Base-by-base conservation (phyloP, 2,113 vertebrate species). In the Phalacrocorax brasilianus region DNA sequence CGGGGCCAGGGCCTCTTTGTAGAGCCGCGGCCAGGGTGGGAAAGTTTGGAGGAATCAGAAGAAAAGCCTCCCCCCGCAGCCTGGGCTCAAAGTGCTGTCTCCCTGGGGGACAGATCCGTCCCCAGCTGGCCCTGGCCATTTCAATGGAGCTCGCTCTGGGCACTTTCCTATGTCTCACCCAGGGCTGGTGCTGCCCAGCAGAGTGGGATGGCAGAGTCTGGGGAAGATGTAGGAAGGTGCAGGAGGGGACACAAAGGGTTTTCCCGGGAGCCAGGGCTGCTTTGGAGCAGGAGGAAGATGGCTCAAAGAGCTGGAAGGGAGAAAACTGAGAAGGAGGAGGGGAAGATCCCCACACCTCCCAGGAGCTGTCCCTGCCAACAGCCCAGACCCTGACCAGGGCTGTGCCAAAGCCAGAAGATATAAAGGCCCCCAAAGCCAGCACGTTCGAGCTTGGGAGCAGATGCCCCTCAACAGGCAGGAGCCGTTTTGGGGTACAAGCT, bases 1-100 rank as follows among this genome's bases (percentile, higher is more conserved):
- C 92, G 74, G 98, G 95, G 97, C 96, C 93, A 47, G 94, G 92
- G 89, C 92, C 94, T 85, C 98, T 98, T 97, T 97, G 98, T 97
- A 94, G 44, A 68, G 59, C 98, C 96, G 96, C 97, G 27, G 79
- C 93, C 32, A 58, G 91, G 97, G 58, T 97, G 98, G 98, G 96
- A 97, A 98, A 98, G 87, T 94, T 94, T 82, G 96, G 92, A 85
- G 94, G 55, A 38, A 59, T 42, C 91, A 45, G 72, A 76, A 93
- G 85, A 63, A 94, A 91, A 95, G 70, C 65, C 63, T 79, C 78
- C 88, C 84, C 75, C 94, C 10, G 28, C 32, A 9, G 86, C 75
- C 76, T 1, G 4, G 40, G 28, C 86, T 90, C 83, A 42, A 45
- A 52, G 91, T 49, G 30, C 63, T 68, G 66, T 49, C 61, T 73